Evolutionary conservation across 2,888 invertebrate genomes (phyloP).

Genomic region (Pomacea canaliculata): DNA sequence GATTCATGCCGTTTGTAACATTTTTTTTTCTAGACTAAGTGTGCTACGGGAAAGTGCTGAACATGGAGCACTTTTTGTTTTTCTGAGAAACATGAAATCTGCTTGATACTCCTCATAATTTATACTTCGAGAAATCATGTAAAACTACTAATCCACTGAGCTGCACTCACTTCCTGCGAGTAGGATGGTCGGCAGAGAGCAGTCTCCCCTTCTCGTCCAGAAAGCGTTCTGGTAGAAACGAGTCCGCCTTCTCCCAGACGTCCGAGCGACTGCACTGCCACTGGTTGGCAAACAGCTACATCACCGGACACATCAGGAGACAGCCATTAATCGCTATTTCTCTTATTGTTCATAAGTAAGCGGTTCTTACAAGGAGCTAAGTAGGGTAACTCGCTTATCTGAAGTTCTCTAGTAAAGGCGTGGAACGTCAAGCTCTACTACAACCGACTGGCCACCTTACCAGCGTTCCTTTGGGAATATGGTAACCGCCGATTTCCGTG

Average conservation of each 20-base stretch:
- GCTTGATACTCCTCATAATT: too few relatives aligned
- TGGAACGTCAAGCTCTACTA: too few relatives aligned
- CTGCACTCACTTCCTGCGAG: constrained; percentile 12
- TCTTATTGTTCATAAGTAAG: neutral
- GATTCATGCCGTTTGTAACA: too few relatives aligned
- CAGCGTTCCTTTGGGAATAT: constrained; percentile 25
- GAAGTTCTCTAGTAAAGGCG: too few relatives aligned
- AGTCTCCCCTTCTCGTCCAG: constrained; percentile 22
- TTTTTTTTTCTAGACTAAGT: too few relatives aligned
- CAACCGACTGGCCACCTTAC: neutral
- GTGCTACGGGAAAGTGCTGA: too few relatives aligned
- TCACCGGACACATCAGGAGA: neutral
- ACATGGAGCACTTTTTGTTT: too few relatives aligned
- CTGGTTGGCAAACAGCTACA: constrained; percentile 25
- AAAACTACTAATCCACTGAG: too few relatives aligned
- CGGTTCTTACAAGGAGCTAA: too few relatives aligned
- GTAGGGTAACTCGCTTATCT: too few relatives aligned
- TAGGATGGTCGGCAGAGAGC: constrained; percentile 25
- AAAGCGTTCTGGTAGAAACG: constrained; percentile 29
- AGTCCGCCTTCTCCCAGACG: constrained; percentile 26
- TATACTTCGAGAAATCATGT: too few relatives aligned
- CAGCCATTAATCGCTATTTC: neutral
- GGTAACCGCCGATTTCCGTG: constrained; percentile 13
- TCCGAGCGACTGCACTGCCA: constrained; percentile 19
- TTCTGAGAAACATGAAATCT: too few relatives aligned